Evolutionary conservation across 2,113 vertebrate genomes (phyloP).

Genomic region (Colistium nudipinnis): DNA sequence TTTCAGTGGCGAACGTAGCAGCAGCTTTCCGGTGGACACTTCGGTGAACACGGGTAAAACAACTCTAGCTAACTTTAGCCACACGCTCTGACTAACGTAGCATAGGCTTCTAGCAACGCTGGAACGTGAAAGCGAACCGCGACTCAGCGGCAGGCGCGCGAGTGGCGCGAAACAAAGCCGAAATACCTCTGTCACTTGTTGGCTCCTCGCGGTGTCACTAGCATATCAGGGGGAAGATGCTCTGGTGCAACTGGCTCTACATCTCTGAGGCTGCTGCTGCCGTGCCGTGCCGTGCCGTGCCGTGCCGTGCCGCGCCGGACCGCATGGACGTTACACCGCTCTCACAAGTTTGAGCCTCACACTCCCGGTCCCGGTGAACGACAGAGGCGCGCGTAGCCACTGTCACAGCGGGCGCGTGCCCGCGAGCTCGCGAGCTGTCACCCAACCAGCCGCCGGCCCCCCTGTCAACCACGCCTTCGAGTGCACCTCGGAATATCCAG

Average conservation of each 20-base stretch:
- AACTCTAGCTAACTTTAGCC: neutral
- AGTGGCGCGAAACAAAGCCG: constrained; percentile 28
- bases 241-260: constrained; percentile 60
- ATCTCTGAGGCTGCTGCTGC: constrained; percentile 54
- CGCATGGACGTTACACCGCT: too few relatives aligned
- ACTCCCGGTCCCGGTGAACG: neutral
- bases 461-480: constrained; percentile 42
- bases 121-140: neutral
- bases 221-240: constrained; percentile 66
- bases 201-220: constrained; percentile 67
- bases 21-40: too few relatives aligned
- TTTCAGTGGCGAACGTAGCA: too few relatives aligned
- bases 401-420: constrained; percentile 61
- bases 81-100: too few relatives aligned
- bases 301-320: too few relatives aligned
- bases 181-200: constrained; percentile 73
- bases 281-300: constrained; percentile 22
- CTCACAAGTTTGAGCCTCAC: too few relatives aligned
- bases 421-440: constrained; percentile 53
- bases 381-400: constrained; percentile 7
- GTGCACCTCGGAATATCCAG: constrained; percentile 23
- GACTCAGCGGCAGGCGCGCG: neutral
- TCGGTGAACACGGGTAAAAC: neutral
- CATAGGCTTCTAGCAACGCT: constrained; percentile 15
- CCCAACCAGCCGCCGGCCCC: constrained; percentile 43